Base-by-base conservation (phyloP, 2,797 vertebrate genomes). In the Florisuga fusca region DNA sequence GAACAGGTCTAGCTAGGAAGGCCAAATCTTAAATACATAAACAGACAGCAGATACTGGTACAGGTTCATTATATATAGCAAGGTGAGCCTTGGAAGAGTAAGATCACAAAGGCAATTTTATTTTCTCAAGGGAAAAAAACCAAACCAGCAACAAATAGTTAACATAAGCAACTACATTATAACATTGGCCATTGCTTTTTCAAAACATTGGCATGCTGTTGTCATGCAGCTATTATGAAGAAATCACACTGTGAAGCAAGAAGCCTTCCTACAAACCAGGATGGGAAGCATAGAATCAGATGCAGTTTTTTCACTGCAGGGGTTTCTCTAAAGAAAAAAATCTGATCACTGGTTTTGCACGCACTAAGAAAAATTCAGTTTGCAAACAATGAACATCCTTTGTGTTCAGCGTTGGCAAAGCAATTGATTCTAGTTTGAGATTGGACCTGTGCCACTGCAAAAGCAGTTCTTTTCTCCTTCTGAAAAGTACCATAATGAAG, bases 331-430 rank as follows among this genome's bases (percentile, higher is more conserved):
- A 86, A 91, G 67, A 27, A 69, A 75, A 88, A 72, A 94, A 80
- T 84, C 93, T 91, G 93, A 94, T 97, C 96, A 91, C 84, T 89
- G 26, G 8, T 96, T 96, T 96, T 93, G 93, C 80, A 58, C 88
- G 33, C 88, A 73, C 91, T 79, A 89, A 95, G 96, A 96, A 97
- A 97, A 97, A 96, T 68, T 81, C 64, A 77, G 97, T 98, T 98
- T 98, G 97, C 97, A 98, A 98, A 98, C 97, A 98, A 97, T 96
- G 97, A 98, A 97, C 96, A 97, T 98, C 97, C 97, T 98, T 98
- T 97, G 97, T 98, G 97, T 95, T 97, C 86, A 94, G 89, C 10
- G 21, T 96, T 98, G 97, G 97, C 97, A 98, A 97, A 98, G 97
- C 96, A 97, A 97, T 97, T 96, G 98, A 97, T 98, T 97, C 96